phyloP scores from a whole-genome alignment of 2,797 vertebrate species.

The Streptopelia turtur region DNA sequence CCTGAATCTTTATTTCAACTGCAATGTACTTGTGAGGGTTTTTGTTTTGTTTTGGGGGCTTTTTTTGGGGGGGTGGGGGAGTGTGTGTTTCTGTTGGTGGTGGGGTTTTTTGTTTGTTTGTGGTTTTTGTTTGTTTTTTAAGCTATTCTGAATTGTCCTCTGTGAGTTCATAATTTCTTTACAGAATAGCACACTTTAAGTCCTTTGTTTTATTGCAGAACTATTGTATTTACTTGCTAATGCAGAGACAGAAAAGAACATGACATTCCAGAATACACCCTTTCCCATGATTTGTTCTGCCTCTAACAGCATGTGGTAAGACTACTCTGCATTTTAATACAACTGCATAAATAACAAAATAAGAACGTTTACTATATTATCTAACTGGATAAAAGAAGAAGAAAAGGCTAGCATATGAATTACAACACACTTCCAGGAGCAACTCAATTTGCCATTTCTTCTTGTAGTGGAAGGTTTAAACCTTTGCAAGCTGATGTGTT shows the following conservation, averaged over 20 bases:
- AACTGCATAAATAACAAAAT: conserved; percentile 19
- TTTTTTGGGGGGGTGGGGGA: too few relatives aligned
- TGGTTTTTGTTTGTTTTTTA: neutral
- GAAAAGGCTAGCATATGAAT: neutral
- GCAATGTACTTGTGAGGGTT: neutral
- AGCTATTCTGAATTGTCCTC: neutral
- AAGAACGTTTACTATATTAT: neutral
- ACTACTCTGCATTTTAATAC: conserved; percentile 41
- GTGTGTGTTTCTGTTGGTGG: too few relatives aligned
- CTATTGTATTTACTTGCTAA: conserved; percentile 67
- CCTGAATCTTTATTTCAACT: conserved; percentile 37
- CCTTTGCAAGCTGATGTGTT: neutral
- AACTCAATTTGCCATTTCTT: neutral
- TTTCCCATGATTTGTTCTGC: conserved; percentile 50
- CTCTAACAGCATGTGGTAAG: conserved; percentile 29
- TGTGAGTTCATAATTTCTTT: conserved; percentile 37
- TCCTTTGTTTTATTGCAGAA: conserved; percentile 23
- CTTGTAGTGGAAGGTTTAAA: neutral
- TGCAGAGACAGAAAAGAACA: conserved; percentile 64
- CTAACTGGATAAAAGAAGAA: neutral
- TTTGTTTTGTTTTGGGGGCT: too few relatives aligned
- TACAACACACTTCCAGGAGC: neutral
- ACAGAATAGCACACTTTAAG: conserved; percentile 56
- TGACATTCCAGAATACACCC: conserved; percentile 56
- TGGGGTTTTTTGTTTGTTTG: too few relatives aligned